Conservation (phyloP, 2,797 vertebrate genomes). For the Orientallactaga sibirica region DNA sequence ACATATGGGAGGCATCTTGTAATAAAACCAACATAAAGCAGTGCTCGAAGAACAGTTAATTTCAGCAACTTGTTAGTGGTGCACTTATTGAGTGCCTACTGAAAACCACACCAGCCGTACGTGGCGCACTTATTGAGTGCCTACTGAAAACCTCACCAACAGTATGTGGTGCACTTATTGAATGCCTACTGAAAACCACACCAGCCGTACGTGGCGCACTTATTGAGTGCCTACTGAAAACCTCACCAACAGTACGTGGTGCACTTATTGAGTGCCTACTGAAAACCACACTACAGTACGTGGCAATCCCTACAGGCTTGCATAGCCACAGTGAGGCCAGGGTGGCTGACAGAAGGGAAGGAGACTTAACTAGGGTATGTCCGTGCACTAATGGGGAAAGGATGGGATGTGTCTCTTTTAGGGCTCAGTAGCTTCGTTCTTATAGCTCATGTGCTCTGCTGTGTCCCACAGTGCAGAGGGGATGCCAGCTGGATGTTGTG, state of each 20-base stretch:
- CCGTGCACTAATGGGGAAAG: not conserved
- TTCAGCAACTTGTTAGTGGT: not conserved
- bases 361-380: not conserved
- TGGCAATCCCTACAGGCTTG: not conserved
- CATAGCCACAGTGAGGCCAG: fast-evolving
- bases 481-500: too few relatives aligned
- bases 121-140: not conserved
- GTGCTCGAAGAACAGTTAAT: not conserved
- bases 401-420: fast-evolving
- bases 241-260: too few relatives aligned
- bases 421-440: not conserved
- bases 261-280: not conserved
- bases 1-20: not conserved
- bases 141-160: too few relatives aligned
- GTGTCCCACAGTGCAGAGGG: too few relatives aligned
- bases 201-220: too few relatives aligned
- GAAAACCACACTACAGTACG: not conserved
- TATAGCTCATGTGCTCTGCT: not conserved
- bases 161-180: too few relatives aligned
- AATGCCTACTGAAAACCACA: too few relatives aligned
- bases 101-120: not conserved
- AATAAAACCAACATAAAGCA: not conserved
- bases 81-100: not conserved
- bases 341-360: not conserved
- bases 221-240: too few relatives aligned